Base-by-base conservation (phyloP, 2,113 vertebrate genomes). In the Addax nasomaculatus region DNA sequence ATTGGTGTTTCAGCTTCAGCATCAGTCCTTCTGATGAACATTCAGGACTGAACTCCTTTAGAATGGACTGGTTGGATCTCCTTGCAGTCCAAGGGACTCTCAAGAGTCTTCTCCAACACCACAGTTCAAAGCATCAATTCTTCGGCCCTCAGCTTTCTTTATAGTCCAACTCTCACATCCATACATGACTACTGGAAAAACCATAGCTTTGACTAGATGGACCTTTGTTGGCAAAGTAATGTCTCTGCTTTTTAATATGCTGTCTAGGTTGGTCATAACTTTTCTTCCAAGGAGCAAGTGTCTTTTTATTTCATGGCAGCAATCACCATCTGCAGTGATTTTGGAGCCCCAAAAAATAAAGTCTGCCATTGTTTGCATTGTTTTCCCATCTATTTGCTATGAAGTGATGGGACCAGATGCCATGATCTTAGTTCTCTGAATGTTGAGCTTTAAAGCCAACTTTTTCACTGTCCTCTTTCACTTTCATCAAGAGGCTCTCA, bases 281-380 rank as follows among this genome's bases (percentile, higher is more conserved):
- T 70, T 70, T 70, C 64, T 70, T 70, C n/a, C n/a, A 36, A 36
- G 4, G n/a, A 36, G n/a, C 19, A 70, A 70, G 19, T 4, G 4
- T 36, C 64, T 70, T 36, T 70, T 70, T 6, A 36, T 36, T 36
- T 70, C n/a, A 70, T 23, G 64, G 64, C 2, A 1, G 64, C 64
- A 70, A 11, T 39, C 67, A 70, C 67, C 67, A 23, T 39, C n/a
- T 70, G 10, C n/a, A 70, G 67, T 70, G 67, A 70, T 2, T 70
- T 70, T 36, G n/a, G n/a, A 70, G 19, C 67, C 67, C n/a, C 0
- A 0, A 2, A 23, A 70, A 23, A 70, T 70, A 70, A 70, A 70
- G 19, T 70, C 67, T 23, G 4, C 10, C n/a, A 70, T 6, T 70
- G 4, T 23, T 12, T 39, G n/a, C n/a, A 70, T 11, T 70, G n/a